Conservation (phyloP, 2,113 vertebrate genomes). For the human (Homo sapiens) region GRCh38 chr20:4557001-4557500, state of each 20-base stretch:
- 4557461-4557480: neutral
- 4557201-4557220: neutral
- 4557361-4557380: neutral
- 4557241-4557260: neutral
- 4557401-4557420: neutral
- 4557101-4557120: neutral
- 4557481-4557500: neutral
- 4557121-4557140: neutral
- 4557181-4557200: neutral
- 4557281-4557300: neutral
- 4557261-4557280: neutral
- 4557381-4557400: neutral
- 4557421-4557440: neutral
- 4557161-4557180: neutral
- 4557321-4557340: neutral
- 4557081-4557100: neutral
- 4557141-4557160: neutral
- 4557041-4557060: constrained; percentile 12
- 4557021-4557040: neutral
- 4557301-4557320: neutral
- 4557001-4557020: neutral
- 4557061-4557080: neutral
- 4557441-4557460: neutral
- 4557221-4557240: neutral
- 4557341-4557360: neutral